These are phyloP conservation scores for Portevinia maculata DNA, from an alignment of 2,888 invertebrate species.

Conservation along the genomic window DNA sequence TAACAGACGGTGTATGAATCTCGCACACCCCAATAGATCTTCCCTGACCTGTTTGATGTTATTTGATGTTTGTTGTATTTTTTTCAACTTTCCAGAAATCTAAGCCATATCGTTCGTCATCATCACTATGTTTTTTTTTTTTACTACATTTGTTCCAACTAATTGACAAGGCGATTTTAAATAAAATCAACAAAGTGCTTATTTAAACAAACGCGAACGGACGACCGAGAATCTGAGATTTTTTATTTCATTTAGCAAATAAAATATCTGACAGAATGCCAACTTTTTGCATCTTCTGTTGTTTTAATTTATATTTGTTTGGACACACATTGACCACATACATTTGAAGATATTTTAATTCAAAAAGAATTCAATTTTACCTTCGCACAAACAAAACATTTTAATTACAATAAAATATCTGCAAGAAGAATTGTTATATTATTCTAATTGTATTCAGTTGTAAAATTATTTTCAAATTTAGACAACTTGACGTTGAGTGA, in stretches of 20 bases:
- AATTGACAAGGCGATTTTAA: constrained; percentile 4
- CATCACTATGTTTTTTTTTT: background rate
- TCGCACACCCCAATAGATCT: too few relatives aligned
- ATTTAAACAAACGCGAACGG: constrained; percentile 13
- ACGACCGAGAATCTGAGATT: background rate
- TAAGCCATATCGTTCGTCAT: background rate
- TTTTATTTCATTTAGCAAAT: background rate
- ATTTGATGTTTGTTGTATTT: too few relatives aligned
- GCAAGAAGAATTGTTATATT: background rate
- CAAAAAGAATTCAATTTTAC: background rate
- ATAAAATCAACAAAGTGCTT: background rate
- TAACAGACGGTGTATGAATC: too few relatives aligned
- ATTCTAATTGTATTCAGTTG: background rate
- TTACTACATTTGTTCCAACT: background rate
- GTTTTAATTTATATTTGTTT: background rate
- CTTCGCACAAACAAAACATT: background rate
- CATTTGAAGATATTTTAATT: background rate
- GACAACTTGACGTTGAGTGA: background rate
- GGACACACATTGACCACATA: background rate
- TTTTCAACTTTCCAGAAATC: too few relatives aligned
- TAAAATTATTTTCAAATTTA: background rate
- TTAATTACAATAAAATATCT: background rate
- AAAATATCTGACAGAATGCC: constrained; percentile 26
- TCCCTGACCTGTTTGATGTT: too few relatives aligned
- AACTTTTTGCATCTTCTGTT: background rate